Percentiles rank a stretch among this genome's conserved stretches.
phyloP scores from a whole-genome alignment of 2,888 invertebrate genomes.

The Spodoptera exigua region DNA sequence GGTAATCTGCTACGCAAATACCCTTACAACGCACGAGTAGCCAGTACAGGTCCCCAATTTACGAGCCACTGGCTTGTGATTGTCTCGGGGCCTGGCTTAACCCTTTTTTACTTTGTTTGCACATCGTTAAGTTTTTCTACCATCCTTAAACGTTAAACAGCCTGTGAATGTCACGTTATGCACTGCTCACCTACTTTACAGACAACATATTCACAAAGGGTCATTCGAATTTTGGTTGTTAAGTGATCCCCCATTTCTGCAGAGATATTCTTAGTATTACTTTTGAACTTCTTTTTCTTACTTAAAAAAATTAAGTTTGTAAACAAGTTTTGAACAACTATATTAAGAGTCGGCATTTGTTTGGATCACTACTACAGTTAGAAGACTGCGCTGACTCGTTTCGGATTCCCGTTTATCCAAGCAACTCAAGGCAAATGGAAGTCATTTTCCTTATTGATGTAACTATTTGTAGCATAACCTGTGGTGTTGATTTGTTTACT shows the following conservation, averaged over 20 bases:
- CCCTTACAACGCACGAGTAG: not conserved
- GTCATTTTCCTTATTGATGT: slow-evolving; percentile 4
- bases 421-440: not conserved
- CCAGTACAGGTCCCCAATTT: slow-evolving; percentile 21
- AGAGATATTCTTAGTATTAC: too few species aligned
- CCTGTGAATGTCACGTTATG: not conserved
- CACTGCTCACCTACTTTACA: too few species aligned
- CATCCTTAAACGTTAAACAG: slow-evolving; percentile 7
- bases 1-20: slow-evolving; percentile 28
- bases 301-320: too few species aligned
- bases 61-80: slow-evolving; percentile 54
- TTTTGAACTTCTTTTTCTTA: too few species aligned
- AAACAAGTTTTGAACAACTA: too few species aligned
- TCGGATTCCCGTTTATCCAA: slow-evolving; percentile 4
- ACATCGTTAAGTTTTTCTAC: slow-evolving; percentile 52
- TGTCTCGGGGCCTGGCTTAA: slow-evolving; percentile 39
- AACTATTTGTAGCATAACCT: too few species aligned
- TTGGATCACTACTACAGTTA: too few species aligned
- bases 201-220: too few species aligned
- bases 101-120: slow-evolving; percentile 57
- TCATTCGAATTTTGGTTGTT: too few species aligned
- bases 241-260: too few species aligned
- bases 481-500: too few species aligned
- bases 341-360: too few species aligned
- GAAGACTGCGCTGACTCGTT: slow-evolving; percentile 1